phyloP scores from a whole-genome alignment of 2,888 invertebrate genomes.

The Troilus luridus region DNA sequence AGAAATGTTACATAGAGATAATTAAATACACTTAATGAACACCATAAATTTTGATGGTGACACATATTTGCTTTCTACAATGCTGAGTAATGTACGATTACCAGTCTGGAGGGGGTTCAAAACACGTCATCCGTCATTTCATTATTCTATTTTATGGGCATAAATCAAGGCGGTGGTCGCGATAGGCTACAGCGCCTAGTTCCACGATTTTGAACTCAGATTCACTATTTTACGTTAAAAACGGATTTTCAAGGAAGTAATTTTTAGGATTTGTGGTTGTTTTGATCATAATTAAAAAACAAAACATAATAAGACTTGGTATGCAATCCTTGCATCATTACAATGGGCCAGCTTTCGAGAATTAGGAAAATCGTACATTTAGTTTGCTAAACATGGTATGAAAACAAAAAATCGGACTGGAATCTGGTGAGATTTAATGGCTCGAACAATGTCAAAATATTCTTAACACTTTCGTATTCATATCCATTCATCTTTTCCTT shows the following conservation, averaged over 20 bases:
- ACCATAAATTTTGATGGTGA: neutral
- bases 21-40: slow-evolving; percentile 4
- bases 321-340: too few relatives aligned
- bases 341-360: too few relatives aligned
- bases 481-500: too few relatives aligned
- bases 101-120: neutral
- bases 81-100: neutral
- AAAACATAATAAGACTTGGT: too few relatives aligned
- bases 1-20: neutral
- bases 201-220: neutral
- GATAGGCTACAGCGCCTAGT: neutral
- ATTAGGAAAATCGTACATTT: too few relatives aligned
- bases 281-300: too few relatives aligned
- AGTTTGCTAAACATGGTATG: too few relatives aligned
- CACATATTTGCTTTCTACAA: neutral
- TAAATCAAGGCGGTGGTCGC: neutral
- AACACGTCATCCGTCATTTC: slow-evolving; percentile 25
- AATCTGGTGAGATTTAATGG: too few relatives aligned
- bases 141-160: neutral
- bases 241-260: neutral
- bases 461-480: too few relatives aligned
- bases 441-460: too few relatives aligned
- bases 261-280: too few relatives aligned
- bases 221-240: neutral
- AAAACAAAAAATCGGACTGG: too few relatives aligned